Conservation (phyloP, 2,797 vertebrate species). For the Clarias pachynema region DNA sequence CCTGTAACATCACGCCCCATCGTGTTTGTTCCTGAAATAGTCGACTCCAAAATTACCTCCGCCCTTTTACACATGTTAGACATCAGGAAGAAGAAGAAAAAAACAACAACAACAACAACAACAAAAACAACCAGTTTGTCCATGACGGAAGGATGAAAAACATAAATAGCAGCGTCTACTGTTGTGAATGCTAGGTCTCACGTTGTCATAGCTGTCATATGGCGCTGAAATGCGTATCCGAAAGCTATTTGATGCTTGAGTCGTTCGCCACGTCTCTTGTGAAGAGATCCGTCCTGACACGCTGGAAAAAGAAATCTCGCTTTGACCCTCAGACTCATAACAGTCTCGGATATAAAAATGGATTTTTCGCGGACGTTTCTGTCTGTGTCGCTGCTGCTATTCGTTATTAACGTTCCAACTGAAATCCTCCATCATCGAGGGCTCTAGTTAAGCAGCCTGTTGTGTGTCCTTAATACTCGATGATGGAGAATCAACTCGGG, state of each 20-base stretch:
- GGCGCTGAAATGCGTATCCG: constrained; percentile 1
- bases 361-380: background rate
- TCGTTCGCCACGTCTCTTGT: background rate
- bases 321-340: background rate
- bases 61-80: background rate
- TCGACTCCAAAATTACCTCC: background rate
- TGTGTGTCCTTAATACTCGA: background rate
- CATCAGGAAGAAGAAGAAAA: too few species aligned
- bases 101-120: too few species aligned
- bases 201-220: constrained; percentile 3
- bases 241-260: constrained; percentile 22
- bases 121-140: too few species aligned
- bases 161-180: constrained; percentile 7
- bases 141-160: background rate
- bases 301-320: constrained; percentile 7
- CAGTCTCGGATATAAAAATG: background rate
- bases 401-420: background rate
- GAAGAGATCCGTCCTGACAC: constrained; percentile 21
- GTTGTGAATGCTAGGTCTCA: background rate
- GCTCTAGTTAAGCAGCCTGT: background rate
- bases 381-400: background rate
- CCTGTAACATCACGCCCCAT: background rate
- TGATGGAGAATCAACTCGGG: background rate
- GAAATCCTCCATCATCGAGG: background rate
- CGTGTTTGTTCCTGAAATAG: background rate